These are phyloP conservation scores for Agrochola macilenta DNA, from an alignment of 2,888 invertebrate species.

Conservation along the genomic window DNA sequence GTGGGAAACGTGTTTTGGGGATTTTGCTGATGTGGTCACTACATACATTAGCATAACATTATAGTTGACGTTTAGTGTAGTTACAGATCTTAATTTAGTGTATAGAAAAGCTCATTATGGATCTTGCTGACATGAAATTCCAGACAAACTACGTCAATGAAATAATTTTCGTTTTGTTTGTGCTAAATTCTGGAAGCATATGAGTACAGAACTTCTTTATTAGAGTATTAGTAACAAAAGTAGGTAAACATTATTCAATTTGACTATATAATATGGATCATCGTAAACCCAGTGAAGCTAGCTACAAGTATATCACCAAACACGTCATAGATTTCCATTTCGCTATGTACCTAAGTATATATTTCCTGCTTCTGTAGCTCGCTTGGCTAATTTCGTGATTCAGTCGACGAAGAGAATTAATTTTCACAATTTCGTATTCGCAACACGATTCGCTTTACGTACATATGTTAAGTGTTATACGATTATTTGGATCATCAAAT, in stretches of 20 bases:
- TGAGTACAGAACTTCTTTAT: neutral
- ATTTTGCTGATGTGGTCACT: neutral
- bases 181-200: neutral
- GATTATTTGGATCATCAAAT: conserved; percentile 64
- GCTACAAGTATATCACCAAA: conserved; percentile 29
- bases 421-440: conserved; percentile 62
- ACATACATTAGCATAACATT: neutral
- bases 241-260: neutral
- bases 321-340: conserved; percentile 58
- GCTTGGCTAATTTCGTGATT: conserved; percentile 63
- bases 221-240: neutral
- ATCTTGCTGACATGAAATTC: neutral
- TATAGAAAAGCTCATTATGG: neutral
- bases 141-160: no score
- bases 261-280: neutral
- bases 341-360: conserved; percentile 16
- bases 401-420: conserved; percentile 61
- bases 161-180: neutral
- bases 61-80: neutral
- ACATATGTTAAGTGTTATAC: conserved; percentile 61
- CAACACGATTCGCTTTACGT: conserved; percentile 51
- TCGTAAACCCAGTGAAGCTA: conserved; percentile 1
- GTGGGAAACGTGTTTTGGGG: neutral
- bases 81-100: neutral
- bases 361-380: conserved; percentile 51